Base-by-base conservation (phyloP, 2,888 invertebrate species). In the Eumerus sabulonum region DNA sequence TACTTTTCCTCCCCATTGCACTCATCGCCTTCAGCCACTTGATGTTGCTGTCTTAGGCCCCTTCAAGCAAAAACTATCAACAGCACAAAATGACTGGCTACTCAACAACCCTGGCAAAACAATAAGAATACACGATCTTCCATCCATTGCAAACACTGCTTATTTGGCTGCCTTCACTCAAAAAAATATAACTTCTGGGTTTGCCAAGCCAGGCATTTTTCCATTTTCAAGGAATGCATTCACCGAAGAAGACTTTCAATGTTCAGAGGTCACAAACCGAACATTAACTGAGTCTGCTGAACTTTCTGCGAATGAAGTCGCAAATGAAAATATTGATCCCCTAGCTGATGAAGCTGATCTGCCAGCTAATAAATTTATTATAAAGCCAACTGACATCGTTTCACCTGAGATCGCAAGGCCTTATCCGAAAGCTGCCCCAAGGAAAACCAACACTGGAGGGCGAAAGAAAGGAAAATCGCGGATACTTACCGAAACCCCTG, bases 61-160 rank as follows among this genome's bases (percentile, higher is more conserved):
- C 35, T 68, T 76, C 38, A 40, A 40, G 27, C 2, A 13, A 19
- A 13, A 40, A 7, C n/a, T 54, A 17, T 18, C 14, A 35, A 40
- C 62, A 18, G 56, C 54, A 36, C 62, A 67, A 60, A 67, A 74
- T 59, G 66, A 67, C 56, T 62, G 70, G 56, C 54, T 66, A 19
- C 16, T 53, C 35, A 76, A 64, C 48, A 70, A 70, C 54, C 76
- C 66, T 59, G 60, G 42, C 53, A 76, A 76, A 66, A 66, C 70
- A 27, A 76, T 76, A 44, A 71, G 38, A 48, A 76, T 71, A 64
- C 64, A 70, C 42, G 59, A 70, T 71, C 60, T 64, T 70, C 18
- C 42, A 4, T 11, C 45, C 16, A 62, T 67, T 63, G 62, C 67
- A 17, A 74, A 64, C 57, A 57, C 63, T 44, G 72, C 56, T 9